Base-by-base conservation (phyloP, 2,113 vertebrate genomes). In the Malurus elegans region DNA sequence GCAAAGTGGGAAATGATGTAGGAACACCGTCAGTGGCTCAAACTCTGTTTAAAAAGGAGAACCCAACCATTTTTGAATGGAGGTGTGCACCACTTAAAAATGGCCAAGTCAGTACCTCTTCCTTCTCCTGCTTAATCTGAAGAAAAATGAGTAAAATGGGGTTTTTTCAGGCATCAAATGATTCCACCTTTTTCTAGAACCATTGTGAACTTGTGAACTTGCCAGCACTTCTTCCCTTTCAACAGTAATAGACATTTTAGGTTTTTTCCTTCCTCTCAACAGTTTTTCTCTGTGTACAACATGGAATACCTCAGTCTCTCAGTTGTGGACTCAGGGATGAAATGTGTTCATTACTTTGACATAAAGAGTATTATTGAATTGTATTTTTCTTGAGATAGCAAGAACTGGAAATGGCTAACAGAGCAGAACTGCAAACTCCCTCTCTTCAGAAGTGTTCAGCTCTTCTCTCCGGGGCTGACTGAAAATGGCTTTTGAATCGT, bases 1-100 rank as follows among this genome's bases (percentile, higher is more conserved):
- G 71, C 65, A 10, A 80, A 90, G 48, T 85, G 87, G 91, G 40
- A 96, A 95, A 91, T 86, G 36, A 87, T 76, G 88, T 91, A 51
- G 92, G 38, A 79, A 86, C 45, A 78, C 56, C 8, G 0, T 79
- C 73, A 69, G 67, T 65, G 31, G 69, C 73, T 67, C 54, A 50
- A 40, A 15, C 58, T 75, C 42, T 15, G 10, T 86, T 62, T 58
- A 26, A 70, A 75, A 31, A n/a, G n/a, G 42, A 58, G 25, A 78
- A 17, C 2, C 2, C 31, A 24, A 32, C 79, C 19, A 9, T n/a
- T 65, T 90, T 71, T 36, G 51, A 67, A 81, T 42, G 60, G 53
- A 80, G 7, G 38, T 38, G 38, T 3, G 1, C 26, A 11, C 38
- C 58, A 45, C 44, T 74, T 58, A 10, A 54, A 86, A 91, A 23